phyloP scores from a whole-genome alignment of 2,113 vertebrate genomes.

The Crotalus tigris region DNA sequence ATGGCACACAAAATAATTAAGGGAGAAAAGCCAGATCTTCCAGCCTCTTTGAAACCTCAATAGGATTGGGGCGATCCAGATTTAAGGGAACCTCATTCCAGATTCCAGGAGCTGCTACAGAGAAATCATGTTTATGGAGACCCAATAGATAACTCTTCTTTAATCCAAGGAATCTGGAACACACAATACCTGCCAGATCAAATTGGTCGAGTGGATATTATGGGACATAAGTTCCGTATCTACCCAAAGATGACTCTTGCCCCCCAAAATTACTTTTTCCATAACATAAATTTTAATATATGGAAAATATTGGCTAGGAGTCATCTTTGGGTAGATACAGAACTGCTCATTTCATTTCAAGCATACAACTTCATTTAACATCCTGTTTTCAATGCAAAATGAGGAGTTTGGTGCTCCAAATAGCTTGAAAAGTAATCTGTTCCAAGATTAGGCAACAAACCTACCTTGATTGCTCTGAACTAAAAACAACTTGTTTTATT shows the following conservation, averaged over 20 bases:
- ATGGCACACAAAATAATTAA: background rate
- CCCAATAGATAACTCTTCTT: background rate
- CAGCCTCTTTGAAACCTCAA: background rate
- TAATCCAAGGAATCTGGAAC: background rate
- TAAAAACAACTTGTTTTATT: background rate
- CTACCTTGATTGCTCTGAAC: background rate
- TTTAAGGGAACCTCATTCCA: background rate
- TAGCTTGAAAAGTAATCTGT: background rate
- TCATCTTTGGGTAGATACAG: background rate
- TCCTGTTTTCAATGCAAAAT: background rate
- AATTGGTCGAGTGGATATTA: background rate
- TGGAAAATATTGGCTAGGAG: background rate
- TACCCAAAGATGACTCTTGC: too few species aligned
- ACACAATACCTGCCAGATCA: background rate
- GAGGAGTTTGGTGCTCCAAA: background rate
- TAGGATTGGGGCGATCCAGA: background rate
- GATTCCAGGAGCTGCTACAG: background rate
- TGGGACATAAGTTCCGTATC: background rate
- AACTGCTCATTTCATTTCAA: background rate
- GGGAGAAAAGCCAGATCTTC: background rate
- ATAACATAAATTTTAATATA: too few species aligned
- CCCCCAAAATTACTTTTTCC: too few species aligned
- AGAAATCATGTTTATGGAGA: background rate
- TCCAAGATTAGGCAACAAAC: background rate
- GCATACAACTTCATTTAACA: background rate